Percentiles rank a stretch among this genome's conserved stretches.
Conservation (phyloP, 2,888 invertebrate species). For the Sericinus montela region DNA sequence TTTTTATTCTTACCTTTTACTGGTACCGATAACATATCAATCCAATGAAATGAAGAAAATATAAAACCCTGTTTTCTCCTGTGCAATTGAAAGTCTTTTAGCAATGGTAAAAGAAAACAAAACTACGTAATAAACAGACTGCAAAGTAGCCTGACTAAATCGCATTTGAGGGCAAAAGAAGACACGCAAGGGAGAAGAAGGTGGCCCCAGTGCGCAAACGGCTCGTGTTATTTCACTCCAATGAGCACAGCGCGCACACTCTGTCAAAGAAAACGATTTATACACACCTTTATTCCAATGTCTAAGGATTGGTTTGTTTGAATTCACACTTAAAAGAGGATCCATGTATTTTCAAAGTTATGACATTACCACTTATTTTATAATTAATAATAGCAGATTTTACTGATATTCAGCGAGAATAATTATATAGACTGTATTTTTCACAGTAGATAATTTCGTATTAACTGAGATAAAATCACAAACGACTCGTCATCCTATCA, state of each 20-base stretch:
- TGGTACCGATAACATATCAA: background rate
- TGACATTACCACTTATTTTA: background rate
- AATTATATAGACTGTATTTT: no score
- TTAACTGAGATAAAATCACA: no score
- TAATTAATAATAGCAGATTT: no score
- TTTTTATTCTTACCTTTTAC: no score
- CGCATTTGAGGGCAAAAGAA: slow-evolving; percentile 47
- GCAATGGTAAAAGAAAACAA: slow-evolving; percentile 31
- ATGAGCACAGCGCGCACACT: slow-evolving; percentile 41
- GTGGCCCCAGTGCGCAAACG: slow-evolving; percentile 44
- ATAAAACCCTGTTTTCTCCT: background rate
- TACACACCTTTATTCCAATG: slow-evolving; percentile 45
- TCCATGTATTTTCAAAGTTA: no score
- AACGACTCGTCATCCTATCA: no score
- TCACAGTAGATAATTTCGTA: no score
- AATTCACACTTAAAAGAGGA: slow-evolving; percentile 25
- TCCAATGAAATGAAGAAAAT: background rate
- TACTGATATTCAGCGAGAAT: no score
- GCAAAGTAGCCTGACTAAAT: slow-evolving; percentile 55
- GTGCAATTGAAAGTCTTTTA: slow-evolving; percentile 1
- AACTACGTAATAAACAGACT: slow-evolving; percentile 45
- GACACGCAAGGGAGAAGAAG: slow-evolving; percentile 29
- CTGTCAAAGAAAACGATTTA: slow-evolving; percentile 65
- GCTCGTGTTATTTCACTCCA: slow-evolving; percentile 59
- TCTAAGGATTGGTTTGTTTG: slow-evolving; percentile 29